Conservation (phyloP, 2,113 vertebrate species). For the Chroicocephalus ridibundus region DNA sequence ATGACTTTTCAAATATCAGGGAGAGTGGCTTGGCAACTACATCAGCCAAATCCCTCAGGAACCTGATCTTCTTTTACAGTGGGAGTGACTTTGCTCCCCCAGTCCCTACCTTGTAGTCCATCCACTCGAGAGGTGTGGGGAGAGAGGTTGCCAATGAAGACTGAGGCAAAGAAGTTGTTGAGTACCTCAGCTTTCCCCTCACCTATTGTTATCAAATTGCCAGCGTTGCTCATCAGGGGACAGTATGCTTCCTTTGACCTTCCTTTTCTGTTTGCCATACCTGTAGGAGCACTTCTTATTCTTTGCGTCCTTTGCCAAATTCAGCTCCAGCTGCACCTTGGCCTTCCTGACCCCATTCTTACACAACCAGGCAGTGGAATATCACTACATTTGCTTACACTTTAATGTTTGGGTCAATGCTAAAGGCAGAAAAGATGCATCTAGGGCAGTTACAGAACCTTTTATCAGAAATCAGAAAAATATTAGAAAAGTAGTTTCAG, state of each 20-base stretch:
- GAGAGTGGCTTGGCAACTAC: neutral
- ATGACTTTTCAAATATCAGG: neutral
- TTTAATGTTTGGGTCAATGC: neutral
- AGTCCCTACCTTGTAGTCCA: neutral
- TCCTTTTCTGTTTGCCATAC: neutral
- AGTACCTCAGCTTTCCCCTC: neutral
- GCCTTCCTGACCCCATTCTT: neutral
- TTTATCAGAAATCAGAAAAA: neutral
- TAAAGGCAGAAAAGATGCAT: neutral
- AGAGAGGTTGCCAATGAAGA: neutral
- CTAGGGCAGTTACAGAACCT: neutral
- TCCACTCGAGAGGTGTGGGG: neutral
- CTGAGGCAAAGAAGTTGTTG: neutral
- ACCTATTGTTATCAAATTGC: neutral
- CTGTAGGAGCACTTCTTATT: neutral
- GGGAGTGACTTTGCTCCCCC: neutral
- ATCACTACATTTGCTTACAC: neutral
- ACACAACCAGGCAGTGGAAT: neutral
- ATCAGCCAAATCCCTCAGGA: neutral
- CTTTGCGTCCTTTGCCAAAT: neutral
- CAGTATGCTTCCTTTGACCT: neutral
- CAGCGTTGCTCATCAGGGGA: neutral
- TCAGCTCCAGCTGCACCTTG: neutral
- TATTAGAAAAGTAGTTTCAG: neutral
- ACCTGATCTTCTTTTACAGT: neutral